Conservation (phyloP, 1,140 invertebrate genomes). For the Dryas iulia region DNA sequence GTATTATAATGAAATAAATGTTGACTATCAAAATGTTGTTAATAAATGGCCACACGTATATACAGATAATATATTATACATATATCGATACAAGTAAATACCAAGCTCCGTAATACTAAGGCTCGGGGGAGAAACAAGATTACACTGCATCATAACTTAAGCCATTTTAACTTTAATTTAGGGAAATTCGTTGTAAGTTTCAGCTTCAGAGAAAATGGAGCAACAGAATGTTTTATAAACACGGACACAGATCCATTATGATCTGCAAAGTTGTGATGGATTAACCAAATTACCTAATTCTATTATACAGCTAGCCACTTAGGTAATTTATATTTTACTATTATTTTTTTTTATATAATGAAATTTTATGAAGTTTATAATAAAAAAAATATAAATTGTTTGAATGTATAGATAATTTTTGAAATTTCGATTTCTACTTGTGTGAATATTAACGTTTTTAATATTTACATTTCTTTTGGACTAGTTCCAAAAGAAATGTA, state of each 20-base stretch:
- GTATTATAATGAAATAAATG: too few relatives aligned
- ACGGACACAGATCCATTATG: constrained; percentile 8
- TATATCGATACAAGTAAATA: not conserved
- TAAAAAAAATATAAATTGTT: too few relatives aligned
- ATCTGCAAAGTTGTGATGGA: constrained; percentile 14
- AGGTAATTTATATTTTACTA: constrained; percentile 2
- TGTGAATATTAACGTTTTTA: too few relatives aligned
- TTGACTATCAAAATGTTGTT: too few relatives aligned
- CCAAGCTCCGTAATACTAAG: not conserved
- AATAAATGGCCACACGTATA: too few relatives aligned
- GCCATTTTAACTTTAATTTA: not conserved
- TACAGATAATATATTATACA: too few relatives aligned
- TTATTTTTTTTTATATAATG: not conserved
- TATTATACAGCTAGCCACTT: constrained; percentile 2
- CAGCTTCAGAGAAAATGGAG: not conserved
- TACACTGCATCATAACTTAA: not conserved
- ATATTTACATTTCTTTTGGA: too few relatives aligned
- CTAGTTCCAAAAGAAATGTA: too few relatives aligned
- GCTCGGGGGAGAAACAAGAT: not conserved
- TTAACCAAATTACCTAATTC: constrained; percentile 18
- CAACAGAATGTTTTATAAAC: constrained; percentile 7
- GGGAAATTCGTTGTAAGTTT: not conserved
- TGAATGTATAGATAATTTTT: too few relatives aligned
- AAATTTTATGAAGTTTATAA: too few relatives aligned
- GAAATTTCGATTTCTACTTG: too few relatives aligned